A percentile compares a stretch with the other conserved stretches of the same genome.
phyloP scores from a whole-genome alignment of 2,113 vertebrate species.

The Chinchilla lanigera region DNA sequence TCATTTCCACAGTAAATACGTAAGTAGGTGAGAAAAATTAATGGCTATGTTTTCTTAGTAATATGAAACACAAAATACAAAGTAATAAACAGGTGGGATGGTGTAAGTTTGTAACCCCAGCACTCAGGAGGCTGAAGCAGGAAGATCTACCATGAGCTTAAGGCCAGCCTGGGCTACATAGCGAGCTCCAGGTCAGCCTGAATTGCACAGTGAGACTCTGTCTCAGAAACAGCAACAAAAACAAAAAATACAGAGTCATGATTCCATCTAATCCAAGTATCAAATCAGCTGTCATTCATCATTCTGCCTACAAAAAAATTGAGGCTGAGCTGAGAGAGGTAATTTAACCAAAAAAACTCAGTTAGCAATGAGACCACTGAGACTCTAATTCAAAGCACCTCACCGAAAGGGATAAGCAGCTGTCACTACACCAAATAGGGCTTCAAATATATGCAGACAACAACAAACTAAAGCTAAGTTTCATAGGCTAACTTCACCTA shows the following conservation, averaged over 20 bases:
- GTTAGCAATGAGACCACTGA: background rate
- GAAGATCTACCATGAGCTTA: background rate
- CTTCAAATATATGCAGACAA: background rate
- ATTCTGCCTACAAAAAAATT: background rate
- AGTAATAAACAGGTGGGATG: background rate
- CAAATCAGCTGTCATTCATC: background rate
- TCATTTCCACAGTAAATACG: background rate
- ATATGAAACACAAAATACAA: background rate
- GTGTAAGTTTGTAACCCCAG: background rate
- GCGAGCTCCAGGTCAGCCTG: background rate
- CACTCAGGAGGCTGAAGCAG: background rate
- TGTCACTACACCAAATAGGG: background rate
- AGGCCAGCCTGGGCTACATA: background rate
- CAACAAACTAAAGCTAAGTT: background rate
- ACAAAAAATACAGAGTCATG: background rate
- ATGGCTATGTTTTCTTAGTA: background rate
- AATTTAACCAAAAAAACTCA: background rate
- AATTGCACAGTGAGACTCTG: background rate
- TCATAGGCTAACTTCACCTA: too few relatives aligned
- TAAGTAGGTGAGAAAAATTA: background rate
- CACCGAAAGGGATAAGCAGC: background rate
- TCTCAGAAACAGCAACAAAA: background rate
- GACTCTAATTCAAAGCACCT: background rate
- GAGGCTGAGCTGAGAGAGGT: background rate
- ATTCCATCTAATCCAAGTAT: background rate